phyloP scores from a whole-genome alignment of 2,797 vertebrate species.

The Anguilla anguilla region DNA sequence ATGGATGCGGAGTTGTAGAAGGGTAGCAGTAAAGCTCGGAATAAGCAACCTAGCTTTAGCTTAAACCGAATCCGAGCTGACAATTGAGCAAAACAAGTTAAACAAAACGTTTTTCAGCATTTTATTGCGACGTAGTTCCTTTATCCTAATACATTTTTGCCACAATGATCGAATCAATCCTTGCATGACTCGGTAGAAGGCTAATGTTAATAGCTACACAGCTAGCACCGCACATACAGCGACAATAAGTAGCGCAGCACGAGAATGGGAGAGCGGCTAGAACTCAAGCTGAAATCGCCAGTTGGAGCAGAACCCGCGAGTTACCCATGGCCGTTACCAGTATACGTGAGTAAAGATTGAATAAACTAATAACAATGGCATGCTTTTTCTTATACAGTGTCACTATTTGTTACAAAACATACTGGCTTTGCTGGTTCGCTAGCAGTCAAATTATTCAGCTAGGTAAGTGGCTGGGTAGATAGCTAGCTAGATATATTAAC shows the following conservation, averaged over 20 bases:
- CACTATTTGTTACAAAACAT: background rate
- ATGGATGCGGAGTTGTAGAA: slow-evolving; percentile 1
- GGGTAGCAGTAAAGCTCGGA: background rate
- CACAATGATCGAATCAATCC: background rate
- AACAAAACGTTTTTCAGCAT: background rate
- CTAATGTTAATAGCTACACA: background rate
- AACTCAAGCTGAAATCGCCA: slow-evolving; percentile 15
- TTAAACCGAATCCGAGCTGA: background rate
- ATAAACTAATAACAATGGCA: background rate
- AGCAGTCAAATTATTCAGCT: background rate
- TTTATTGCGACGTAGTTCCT: background rate
- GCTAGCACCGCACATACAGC: background rate
- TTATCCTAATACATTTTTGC: background rate
- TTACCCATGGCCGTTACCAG: slow-evolving; percentile 20
- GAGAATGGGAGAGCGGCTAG: slow-evolving; percentile 14
- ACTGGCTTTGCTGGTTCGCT: background rate
- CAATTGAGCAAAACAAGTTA: background rate
- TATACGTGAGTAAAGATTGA: background rate
- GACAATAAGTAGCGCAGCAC: background rate
- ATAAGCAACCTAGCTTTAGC: background rate
- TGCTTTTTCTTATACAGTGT: background rate
- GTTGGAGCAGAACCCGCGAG: slow-evolving; percentile 13
- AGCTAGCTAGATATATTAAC: background rate
- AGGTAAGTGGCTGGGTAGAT: background rate
- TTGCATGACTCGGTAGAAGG: background rate